Base-by-base conservation (phyloP, 2,113 vertebrate genomes). In the Zosterops pallidus region DNA sequence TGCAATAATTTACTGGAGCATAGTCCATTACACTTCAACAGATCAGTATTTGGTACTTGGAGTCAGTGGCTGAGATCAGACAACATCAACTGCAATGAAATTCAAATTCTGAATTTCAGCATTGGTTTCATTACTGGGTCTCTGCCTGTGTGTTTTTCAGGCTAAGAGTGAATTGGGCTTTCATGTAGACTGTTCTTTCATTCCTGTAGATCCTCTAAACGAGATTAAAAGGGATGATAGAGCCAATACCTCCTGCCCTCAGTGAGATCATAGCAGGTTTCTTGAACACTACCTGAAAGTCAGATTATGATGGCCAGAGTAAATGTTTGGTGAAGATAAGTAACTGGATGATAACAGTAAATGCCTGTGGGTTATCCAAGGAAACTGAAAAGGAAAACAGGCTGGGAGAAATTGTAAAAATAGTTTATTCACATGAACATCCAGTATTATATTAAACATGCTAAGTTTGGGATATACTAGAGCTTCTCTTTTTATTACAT, bases 241-340 rank as follows among this genome's bases (percentile, higher is more conserved):
- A 64, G 41, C 49, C 62, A 86, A 60, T 80, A 74, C 37, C 79
- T 89, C 79, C 56, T 89, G 69, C 41, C 37, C 23, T 93, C 2
- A 0, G 18, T 84, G 69, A 89, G 50, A 60, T 65, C 46, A 19
- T 62, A 62, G 77, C 35, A 53, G 74, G 57, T 65, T 83, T 77
- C 46, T 82, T 6, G 24, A 96, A 76, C 18, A 1, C n/a, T 65
- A 90, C 85, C 74, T 83, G 69, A 39, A 79, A 90, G 72, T 41
- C 7, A 8, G 24, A 82, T 79, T 69, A 39, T 71, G 47, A 57
- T 60, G 55, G n/a, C 14, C 35, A 42, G 78, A 76, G 83, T 83
- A 92, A 91, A 91, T 83, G 77, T 95, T 95, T 88, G 60, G 59
- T 90, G 62, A 94, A 90, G 84, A 86, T 81, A 89, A 89, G 76